Percentiles rank a stretch among this genome's conserved stretches.
Evolutionary conservation across 2,797 vertebrate species (phyloP).

Genomic region (Aselliscus stoliczkanus): DNA sequence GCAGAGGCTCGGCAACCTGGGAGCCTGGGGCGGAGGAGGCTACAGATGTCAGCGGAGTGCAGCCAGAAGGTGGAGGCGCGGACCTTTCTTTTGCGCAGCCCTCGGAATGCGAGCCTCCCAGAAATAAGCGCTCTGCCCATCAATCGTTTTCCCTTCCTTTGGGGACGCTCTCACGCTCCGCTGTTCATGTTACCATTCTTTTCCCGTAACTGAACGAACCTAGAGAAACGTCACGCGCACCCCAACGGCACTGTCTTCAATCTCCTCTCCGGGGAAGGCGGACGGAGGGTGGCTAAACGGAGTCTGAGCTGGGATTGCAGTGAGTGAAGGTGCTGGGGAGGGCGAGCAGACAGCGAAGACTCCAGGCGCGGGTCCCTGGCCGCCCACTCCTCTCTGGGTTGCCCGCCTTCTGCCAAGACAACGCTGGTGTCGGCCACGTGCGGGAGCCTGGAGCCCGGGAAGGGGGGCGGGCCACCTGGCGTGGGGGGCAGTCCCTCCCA

Average conservation of each 20-base stretch:
- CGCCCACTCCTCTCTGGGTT: background rate
- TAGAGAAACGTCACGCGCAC: background rate
- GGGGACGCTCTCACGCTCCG: background rate
- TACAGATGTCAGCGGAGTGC: conserved; percentile 44
- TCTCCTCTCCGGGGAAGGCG: background rate
- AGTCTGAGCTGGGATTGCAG: background rate
- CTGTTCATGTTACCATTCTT: conserved; percentile 65
- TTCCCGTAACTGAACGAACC: background rate
- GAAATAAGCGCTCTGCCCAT: conserved; percentile 24
- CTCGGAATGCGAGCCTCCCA: background rate
- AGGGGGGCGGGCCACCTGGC: background rate
- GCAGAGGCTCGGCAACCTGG: background rate
- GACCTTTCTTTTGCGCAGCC: background rate
- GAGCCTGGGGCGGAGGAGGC: background rate
- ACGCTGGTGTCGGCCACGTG: conserved; percentile 62
- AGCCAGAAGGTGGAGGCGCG: background rate
- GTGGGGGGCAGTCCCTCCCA: background rate
- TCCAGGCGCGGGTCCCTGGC: background rate
- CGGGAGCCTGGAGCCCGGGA: background rate
- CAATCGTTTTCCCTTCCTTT: background rate
- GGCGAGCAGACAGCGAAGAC: background rate
- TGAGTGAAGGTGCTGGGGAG: background rate
- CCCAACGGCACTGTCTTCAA: accelerated
- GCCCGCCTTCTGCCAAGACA: background rate
- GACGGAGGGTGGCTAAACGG: background rate